Base-by-base conservation (phyloP, 2,888 invertebrate species). In the Tortricodes alternella region DNA sequence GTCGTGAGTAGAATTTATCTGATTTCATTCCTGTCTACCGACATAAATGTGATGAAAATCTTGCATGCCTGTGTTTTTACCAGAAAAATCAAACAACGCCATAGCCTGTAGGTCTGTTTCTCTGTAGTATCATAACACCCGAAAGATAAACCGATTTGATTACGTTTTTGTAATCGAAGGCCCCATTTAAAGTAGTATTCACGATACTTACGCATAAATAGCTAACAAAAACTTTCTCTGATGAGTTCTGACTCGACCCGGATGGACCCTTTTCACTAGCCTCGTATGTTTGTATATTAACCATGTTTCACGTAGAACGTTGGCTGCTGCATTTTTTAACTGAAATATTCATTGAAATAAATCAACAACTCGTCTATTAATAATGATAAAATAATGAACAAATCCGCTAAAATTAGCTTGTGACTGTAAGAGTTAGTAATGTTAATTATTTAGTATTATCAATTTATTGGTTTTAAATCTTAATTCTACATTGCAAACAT, bases 301-400 rank as follows among this genome's bases (percentile, higher is more conserved):
- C 99, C 99, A 99, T 72, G 99, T 99, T 92, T 99, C 99, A 73
- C 99, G 93, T 70, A 99, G 93, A 71, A 99, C 99, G 91, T 99
- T 99, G 64, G 99, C 99, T 68, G 99, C 99, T 69, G 99, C 98
- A 92, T 99, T 99, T 94, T 99, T 99, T 92, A 99, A 93, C 98
- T 99, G 93, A 65, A 89, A 88, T 70, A 49, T 64, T 60, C 16
- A 50, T 32, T 43, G 6, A 7, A 23, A 38, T 43, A 29, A 16
- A 41, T 13, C 2, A 35, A 29, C 5, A 29, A 29, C 1, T 29
- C 11, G 4, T 11, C n/a, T n/a, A n/a, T n/a, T n/a, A n/a, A n/a
- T n/a, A n/a, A n/a, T n/a, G n/a, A n/a, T 1, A 4, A 4, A 9
- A 5, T 29, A 9, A 27, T 41, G 48, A 55, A 41, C 41, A 43